A percentile compares a stretch with the other conserved stretches of the same genome.
phyloP scores from a whole-genome alignment of 2,113 vertebrate species.

The Ascaphus truei region DNA sequence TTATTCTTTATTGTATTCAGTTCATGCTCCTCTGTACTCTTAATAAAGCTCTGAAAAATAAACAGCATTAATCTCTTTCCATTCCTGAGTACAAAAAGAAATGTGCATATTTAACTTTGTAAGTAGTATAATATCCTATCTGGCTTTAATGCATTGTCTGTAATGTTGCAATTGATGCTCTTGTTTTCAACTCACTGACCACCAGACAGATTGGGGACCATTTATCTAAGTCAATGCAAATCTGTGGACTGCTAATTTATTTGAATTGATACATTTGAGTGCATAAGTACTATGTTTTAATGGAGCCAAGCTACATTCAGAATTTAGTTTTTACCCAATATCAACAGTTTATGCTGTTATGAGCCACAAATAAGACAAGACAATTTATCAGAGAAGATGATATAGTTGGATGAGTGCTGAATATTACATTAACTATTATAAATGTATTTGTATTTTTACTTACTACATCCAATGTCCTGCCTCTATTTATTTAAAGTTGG shows the following conservation, averaged over 20 bases:
- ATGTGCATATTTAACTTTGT: background rate
- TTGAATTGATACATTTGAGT: background rate
- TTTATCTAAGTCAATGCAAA: background rate
- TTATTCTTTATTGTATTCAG: background rate
- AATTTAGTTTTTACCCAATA: background rate
- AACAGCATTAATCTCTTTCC: background rate
- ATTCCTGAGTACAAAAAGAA: background rate
- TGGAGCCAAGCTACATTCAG: background rate
- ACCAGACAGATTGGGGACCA: background rate
- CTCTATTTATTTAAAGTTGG: no score
- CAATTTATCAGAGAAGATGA: no score
- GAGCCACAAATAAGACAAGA: no score
- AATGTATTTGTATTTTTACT: no score
- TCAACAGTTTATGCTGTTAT: background rate
- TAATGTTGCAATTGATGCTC: background rate
- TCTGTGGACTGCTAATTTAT: background rate
- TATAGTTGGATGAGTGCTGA: no score
- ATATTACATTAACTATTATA: no score
- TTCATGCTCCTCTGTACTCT: background rate
- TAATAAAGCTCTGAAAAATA: background rate
- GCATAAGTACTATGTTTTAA: background rate
- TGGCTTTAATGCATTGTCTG: background rate
- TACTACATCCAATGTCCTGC: no score
- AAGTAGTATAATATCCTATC: background rate
- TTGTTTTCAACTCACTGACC: background rate